Conservation (phyloP, 2,888 invertebrate species). For the Rhodophaea formosa region DNA sequence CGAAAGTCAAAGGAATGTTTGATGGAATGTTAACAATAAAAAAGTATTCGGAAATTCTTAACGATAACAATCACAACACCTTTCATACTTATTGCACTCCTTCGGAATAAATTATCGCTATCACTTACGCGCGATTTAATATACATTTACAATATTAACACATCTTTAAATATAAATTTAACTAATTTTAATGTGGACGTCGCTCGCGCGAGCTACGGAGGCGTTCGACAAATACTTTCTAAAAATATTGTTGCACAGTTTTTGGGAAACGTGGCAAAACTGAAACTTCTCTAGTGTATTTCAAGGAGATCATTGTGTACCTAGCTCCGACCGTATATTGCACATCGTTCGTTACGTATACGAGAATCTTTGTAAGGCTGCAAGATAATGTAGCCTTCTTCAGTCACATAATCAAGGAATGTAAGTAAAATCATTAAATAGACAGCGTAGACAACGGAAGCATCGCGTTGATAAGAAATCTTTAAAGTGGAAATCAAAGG, state of each 20-base stretch:
- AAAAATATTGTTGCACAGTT: constrained; percentile 38
- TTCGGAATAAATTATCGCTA: constrained; percentile 75
- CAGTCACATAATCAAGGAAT: neutral
- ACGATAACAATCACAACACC: constrained; percentile 78
- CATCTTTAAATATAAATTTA: constrained; percentile 78
- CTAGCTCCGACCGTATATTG: constrained; percentile 33
- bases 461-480: neutral
- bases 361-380: constrained; percentile 12
- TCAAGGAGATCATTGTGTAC: constrained; percentile 28
- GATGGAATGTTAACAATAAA: constrained; percentile 69
- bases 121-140: constrained; percentile 68
- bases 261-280: constrained; percentile 40
- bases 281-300: constrained; percentile 54
- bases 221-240: constrained; percentile 47
- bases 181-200: constrained; percentile 70
- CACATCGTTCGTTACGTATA: constrained; percentile 30
- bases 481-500: neutral
- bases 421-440: neutral
- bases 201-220: constrained; percentile 48
- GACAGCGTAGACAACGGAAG: neutral
- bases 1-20: constrained; percentile 53
- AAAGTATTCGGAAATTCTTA: constrained; percentile 57
- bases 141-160: constrained; percentile 80
- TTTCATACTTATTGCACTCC: constrained; percentile 80
- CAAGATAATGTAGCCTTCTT: neutral